Base-by-base conservation (phyloP, 2,113 vertebrate species). In the Turnix velox region DNA sequence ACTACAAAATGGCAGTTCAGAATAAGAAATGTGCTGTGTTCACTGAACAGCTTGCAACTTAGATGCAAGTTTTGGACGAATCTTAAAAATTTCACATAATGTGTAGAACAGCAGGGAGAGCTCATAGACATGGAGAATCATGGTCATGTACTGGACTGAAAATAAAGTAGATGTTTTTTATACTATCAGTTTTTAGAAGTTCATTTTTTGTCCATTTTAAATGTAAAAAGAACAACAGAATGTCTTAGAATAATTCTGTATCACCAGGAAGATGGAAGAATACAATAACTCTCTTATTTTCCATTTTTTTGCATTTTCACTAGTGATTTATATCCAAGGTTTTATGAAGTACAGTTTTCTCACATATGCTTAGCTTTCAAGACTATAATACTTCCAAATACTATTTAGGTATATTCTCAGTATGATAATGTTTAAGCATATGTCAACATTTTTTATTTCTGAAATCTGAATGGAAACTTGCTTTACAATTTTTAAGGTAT, bases 401-500 rank as follows among this genome's bases (percentile, higher is more conserved):
- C 7, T 84, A 7, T 12, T 72, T 77, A 33, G 18, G 17, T 69
- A 5, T 5, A 6, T 27, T 86, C 39, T 35, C 9, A 25, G 1
- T 46, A 9, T 73, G 23, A 27, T 59, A 14, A 2, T 62, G 6
- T 82, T 85, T 27, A 22, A 35, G 33, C n/a, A 14, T 57, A 20
- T 5, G 7, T 59, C 1, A 28, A 19, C 43, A 27, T 52, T 76
- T 52, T 76, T 73, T 37, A 54, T 18, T 69, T 87, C 20, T 83
- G 63, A 68, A 83, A 67, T 79, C 46, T 79, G 23, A 91, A n/a
- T 37, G 13, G 24, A 23, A 20, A 33, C 72, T 39, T 83, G 30
- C 57, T 66, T 77, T 89, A 3, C 37, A 81, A 94, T 39, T 65
- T 92, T 95, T 85, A 82, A 99, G 99, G 96, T 99, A 98, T 96